Conservation (phyloP, 2,113 vertebrate genomes). For the Zosterops hypoxanthus region DNA sequence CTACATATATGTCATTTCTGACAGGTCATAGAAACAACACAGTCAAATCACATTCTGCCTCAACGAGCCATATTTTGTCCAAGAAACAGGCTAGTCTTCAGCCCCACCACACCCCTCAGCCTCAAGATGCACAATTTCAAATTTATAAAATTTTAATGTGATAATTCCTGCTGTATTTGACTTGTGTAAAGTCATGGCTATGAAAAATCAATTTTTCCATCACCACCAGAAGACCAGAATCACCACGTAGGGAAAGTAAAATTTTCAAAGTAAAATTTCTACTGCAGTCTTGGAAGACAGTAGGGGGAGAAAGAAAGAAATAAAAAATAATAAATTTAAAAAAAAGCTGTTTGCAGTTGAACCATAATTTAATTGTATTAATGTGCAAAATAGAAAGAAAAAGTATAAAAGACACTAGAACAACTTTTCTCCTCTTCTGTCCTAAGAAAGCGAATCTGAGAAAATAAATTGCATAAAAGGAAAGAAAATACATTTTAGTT, state of each 20-base stretch:
- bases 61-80: accelerated
- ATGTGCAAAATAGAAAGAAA: not conserved
- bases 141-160: not conserved
- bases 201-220: not conserved
- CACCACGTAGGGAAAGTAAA: not conserved
- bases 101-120: not conserved
- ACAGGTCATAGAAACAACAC: not conserved
- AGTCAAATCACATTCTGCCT: not conserved
- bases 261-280: not conserved
- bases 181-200: not conserved
- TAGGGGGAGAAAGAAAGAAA: not conserved
- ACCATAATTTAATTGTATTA: not conserved
- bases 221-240: not conserved
- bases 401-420: not conserved
- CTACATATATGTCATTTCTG: not conserved
- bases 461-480: not conserved
- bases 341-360: not conserved
- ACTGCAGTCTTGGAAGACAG: not conserved
- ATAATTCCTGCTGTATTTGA: not conserved
- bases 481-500: not conserved
- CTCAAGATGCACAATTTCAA: not conserved
- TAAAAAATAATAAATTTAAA: not conserved
- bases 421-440: not conserved
- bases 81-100: not conserved
- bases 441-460: not conserved